phyloP scores from a whole-genome alignment of 30 jellyfish, hydroid and myxozoan genomes.

The Rhopilema esculentum region DNA sequence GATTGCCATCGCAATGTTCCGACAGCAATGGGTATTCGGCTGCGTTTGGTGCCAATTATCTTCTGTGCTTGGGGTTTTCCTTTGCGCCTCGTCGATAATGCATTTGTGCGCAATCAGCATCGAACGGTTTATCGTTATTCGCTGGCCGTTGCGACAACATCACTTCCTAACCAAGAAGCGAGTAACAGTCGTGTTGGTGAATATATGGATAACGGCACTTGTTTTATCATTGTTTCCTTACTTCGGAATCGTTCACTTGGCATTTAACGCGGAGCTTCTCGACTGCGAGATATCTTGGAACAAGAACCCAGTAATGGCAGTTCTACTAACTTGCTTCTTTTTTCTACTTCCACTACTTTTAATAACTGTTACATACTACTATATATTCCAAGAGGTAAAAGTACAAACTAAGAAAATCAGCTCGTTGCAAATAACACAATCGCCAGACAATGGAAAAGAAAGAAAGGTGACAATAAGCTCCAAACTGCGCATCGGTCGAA shows the following conservation, averaged over 20 bases:
- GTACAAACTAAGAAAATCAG: conserved; percentile 71
- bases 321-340: conserved; percentile 47
- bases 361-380: conserved; percentile 63
- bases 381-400: conserved; percentile 64
- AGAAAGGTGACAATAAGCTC: conserved; percentile 16
- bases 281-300: conserved; percentile 81
- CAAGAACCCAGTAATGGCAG: conserved; percentile 63
- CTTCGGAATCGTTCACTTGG: conserved; percentile 64
- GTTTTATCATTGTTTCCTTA: conserved; percentile 80
- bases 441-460: neutral
- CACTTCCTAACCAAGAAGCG: conserved; percentile 55
- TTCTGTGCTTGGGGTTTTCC: conserved; percentile 79
- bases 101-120: conserved; percentile 86
- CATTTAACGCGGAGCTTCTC: conserved; percentile 62
- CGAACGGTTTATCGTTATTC: conserved; percentile 80
- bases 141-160: conserved; percentile 73
- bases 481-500: conserved; percentile 31
- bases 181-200: conserved; percentile 26
- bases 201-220: conserved; percentile 79
- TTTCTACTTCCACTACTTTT: conserved; percentile 68
- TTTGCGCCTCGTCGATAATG: conserved; percentile 81
- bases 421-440: conserved; percentile 15
- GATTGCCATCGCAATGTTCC: conserved; percentile 72
- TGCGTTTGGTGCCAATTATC: conserved; percentile 89
- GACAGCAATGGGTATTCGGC: conserved; percentile 84